Percentiles rank a stretch among this genome's conserved stretches.
Evolutionary conservation across 2,797 vertebrate genomes (phyloP).

Genomic region (Octomys mimax): DNA sequence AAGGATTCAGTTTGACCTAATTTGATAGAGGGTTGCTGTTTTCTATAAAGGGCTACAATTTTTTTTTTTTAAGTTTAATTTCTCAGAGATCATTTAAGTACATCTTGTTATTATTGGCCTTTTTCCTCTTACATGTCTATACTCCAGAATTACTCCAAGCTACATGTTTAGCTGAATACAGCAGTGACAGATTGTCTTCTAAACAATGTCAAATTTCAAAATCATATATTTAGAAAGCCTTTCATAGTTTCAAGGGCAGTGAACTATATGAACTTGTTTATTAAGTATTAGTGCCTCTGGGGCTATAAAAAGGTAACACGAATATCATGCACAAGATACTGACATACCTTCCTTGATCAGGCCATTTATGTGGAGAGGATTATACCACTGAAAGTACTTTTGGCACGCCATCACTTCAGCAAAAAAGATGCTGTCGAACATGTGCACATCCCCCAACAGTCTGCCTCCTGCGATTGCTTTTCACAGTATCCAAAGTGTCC

Average conservation of each 20-base stretch:
- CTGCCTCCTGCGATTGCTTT: conserved; percentile 86
- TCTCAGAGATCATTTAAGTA: conserved; percentile 80
- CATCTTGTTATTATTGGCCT: conserved; percentile 74
- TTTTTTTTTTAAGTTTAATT: conserved; percentile 83
- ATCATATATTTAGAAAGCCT: conserved; percentile 73
- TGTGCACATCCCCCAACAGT: conserved; percentile 88
- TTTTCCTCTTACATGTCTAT: conserved; percentile 7
- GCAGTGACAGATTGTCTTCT: conserved; percentile 79
- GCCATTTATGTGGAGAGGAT: conserved; percentile 88
- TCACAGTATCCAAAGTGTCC: conserved; percentile 87
- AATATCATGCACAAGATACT: conserved; percentile 83
- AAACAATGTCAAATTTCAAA: conserved; percentile 73
- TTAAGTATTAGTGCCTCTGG: conserved; percentile 71
- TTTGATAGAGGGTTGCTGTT: conserved; percentile 84
- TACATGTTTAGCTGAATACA: conserved; percentile 71
- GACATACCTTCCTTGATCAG: conserved; percentile 91
- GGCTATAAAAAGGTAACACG: conserved; percentile 83
- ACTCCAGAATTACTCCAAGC: conserved; percentile 68
- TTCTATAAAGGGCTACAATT: conserved; percentile 62
- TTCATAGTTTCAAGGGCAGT: conserved; percentile 78
- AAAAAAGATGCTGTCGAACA: conserved; percentile 87
- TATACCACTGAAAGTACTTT: conserved; percentile 89
- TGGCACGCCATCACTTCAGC: conserved; percentile 92
- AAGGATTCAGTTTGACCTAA: conserved; percentile 88
- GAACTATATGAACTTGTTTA: conserved; percentile 79